Conservation (phyloP, 2,888 invertebrate genomes). For the Macropis europaea region DNA sequence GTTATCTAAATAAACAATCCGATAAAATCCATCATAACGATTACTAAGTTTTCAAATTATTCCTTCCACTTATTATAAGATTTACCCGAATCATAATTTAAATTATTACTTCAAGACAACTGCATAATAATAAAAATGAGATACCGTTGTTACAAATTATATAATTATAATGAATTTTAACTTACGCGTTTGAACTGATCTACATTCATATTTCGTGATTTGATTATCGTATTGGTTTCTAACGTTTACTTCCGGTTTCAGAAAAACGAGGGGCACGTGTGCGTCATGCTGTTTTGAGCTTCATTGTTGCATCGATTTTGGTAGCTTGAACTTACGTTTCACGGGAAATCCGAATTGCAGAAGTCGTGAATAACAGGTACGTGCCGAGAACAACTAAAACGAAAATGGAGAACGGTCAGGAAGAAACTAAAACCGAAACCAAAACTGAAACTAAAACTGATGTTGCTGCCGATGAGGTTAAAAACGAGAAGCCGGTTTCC, state of each 20-base stretch:
- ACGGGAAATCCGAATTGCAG: background rate
- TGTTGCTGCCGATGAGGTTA: constrained; percentile 50
- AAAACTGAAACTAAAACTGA: constrained; percentile 30
- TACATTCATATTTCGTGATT: background rate
- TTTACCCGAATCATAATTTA: background rate
- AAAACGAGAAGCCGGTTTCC: constrained; percentile 38
- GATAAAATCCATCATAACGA: background rate
- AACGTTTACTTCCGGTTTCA: constrained; percentile 32
- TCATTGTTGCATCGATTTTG: background rate
- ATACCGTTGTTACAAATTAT: background rate
- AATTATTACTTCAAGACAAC: background rate
- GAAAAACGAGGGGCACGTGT: constrained; percentile 32
- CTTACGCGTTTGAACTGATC: background rate
- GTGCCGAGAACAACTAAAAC: background rate
- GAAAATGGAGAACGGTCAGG: constrained; percentile 68
- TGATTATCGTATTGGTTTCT: background rate
- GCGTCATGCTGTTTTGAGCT: constrained; percentile 15
- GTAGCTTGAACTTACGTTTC: background rate
- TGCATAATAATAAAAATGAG: background rate
- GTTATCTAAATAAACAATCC: too few relatives aligned
- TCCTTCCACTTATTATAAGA: background rate
- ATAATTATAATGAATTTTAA: background rate
- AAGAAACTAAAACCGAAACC: constrained; percentile 40
- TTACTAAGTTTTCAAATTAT: background rate
- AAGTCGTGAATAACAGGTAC: background rate